Base-by-base conservation (phyloP, 2,113 vertebrate species). In the Mobula hypostoma region DNA sequence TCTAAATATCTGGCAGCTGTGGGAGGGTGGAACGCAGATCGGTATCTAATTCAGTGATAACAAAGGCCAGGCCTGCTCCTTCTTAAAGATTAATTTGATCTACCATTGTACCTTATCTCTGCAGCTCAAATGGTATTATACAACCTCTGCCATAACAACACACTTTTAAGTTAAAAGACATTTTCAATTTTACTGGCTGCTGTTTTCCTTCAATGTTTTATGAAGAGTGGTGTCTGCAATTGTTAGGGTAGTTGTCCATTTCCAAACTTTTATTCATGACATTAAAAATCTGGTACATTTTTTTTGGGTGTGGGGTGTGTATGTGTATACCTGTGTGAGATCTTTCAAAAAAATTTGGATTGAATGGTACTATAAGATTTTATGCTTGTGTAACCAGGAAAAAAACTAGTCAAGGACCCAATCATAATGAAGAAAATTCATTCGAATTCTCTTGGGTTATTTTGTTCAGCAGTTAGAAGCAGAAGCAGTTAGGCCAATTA, bases 11-110 rank as follows among this genome's bases (percentile, higher is more conserved):
- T 90, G 72, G 82, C 94, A 94, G 87, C 70, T 85, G 94, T 94
- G 91, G 82, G 94, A 94, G 90, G 94, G 92, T 32, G 61, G 94
- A 94, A 92, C 83, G 94, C 70, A 91, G 95, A 94, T 95, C 94
- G 94, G 61, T 94, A 95, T 95, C 95, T 95, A 91, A 94, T 80
- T 94, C 82, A 85, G 93, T 88, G 94, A 94, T 94, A 94, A 93
- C 94, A 95, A 94, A 95, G 94, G 94, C 83, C 94, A 83, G 94
- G 92, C 92, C 94, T 88, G 94, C 95, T 95, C 80, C 80, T 94
- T 82, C 1, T 7, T 68, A 58, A 77, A 63, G 94, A 95, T 95
- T 95, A 95, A 78, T 94, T 94, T 32, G 19, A 74, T 48, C 70
- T 74, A 27, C 91, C 74, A 74, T 93, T 93, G 48, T 36, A 14